phyloP scores from a whole-genome alignment of 1,140 invertebrate species.

The Leptoteleia sp. region DNA sequence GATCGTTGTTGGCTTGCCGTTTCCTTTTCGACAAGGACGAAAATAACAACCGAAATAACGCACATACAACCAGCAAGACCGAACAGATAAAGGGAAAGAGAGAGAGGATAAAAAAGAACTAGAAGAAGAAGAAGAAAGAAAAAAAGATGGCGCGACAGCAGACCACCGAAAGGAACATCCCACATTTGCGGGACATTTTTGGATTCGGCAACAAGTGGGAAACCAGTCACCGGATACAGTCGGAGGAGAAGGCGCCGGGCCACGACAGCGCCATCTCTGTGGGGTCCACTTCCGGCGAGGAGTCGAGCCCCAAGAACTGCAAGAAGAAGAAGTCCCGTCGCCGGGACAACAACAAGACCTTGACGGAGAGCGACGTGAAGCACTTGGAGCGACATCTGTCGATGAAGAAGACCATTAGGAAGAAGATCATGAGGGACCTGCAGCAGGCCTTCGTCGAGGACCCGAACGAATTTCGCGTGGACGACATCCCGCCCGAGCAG shows the following conservation, averaged over 20 bases:
- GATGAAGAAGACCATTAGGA: too few relatives aligned
- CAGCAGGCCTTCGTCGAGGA: too few relatives aligned
- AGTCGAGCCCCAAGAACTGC: conserved; percentile 82
- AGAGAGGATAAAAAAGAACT: too few relatives aligned
- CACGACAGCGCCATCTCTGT: conserved; percentile 82
- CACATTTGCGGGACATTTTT: conserved; percentile 86
- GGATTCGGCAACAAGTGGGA: conserved; percentile 81
- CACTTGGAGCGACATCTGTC: too few relatives aligned
- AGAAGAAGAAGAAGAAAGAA: not conserved
- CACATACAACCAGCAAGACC: too few relatives aligned
- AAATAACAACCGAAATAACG: too few relatives aligned
- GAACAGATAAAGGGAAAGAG: too few relatives aligned
- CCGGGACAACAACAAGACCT: too few relatives aligned
- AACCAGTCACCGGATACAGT: conserved; percentile 63
- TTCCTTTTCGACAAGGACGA: not conserved
- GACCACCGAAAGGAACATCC: conserved; percentile 85
- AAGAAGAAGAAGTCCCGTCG: conserved; percentile 85
- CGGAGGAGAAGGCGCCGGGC: conserved; percentile 75
- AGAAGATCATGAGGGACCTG: too few relatives aligned
- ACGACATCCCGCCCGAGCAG: too few relatives aligned
- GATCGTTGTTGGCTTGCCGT: not conserved
- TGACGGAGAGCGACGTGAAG: too few relatives aligned
- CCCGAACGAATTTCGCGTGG: too few relatives aligned
- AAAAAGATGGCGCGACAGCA: conserved; percentile 74
- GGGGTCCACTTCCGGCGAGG: conserved; percentile 82